Base-by-base conservation (phyloP, 2,797 vertebrate species). In the Enteromius thamalakanensis region DNA sequence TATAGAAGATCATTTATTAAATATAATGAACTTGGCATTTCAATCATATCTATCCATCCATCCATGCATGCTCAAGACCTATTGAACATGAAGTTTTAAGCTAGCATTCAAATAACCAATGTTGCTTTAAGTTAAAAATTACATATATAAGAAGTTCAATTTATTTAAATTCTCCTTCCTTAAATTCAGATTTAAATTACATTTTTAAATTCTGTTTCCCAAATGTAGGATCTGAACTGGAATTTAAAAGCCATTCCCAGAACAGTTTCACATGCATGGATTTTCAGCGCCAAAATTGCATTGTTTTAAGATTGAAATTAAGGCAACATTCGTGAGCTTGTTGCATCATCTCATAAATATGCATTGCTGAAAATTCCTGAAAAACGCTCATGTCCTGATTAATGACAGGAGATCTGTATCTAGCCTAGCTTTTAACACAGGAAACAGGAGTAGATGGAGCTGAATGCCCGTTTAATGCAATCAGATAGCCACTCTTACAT, bases 341-440 rank as follows among this genome's bases (percentile, higher is more conserved):
- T 82, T 82, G 62, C 81, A 76, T 82, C 72, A 82, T 21, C 81
- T 82, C 72, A 82, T 82, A 4, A 82, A 82, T 76, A 82, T 82
- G 60, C 51, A 67, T 67, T 15, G 19, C 11, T 29, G 47, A 60
- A 76, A 69, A 68, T 76, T 68, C 26, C 72, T 83, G 37, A 69
- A 83, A 82, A 83, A 55, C 3, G 5, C 81, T 83, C 26, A 83
- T 69, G 64, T 58, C 64, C 64, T 47, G 51, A 42, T 82, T 69
- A 82, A 82, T 82, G 40, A 76, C 49, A 32, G 49, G 37, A 47
- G 74, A 76, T 82, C 72, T 47, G 49, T 76, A 78, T 78, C 75
- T 37, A 32, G 58, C 53, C 19, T 21, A 15, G 49, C 67, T 68
- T 70, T 23, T 81, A 72, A 70, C 40, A 68, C 40, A 19, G 51